Conservation (phyloP, 2,797 vertebrate genomes). For the Chiroxiphia lanceolata region DNA sequence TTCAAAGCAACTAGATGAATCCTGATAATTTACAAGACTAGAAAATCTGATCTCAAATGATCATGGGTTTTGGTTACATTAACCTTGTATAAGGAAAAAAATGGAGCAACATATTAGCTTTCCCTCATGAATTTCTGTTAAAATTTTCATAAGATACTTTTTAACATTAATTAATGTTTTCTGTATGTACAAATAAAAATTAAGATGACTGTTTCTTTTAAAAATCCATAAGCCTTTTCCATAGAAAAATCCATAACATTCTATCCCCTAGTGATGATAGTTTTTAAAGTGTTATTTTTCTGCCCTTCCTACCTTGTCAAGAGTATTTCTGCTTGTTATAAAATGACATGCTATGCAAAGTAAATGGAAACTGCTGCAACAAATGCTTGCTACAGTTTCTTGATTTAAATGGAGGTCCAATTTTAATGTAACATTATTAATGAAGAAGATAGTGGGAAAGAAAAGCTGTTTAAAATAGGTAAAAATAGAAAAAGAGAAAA, state of each 20-base stretch:
- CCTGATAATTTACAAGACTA: not conserved
- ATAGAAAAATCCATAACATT: not conserved
- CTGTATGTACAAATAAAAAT: not conserved
- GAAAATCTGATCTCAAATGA: not conserved
- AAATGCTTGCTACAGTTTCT: not conserved
- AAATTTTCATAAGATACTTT: not conserved
- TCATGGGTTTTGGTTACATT: not conserved
- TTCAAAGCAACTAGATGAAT: not conserved
- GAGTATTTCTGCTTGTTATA: not conserved
- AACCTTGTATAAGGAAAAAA: not conserved
- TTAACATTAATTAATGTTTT: not conserved
- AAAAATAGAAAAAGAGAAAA: not conserved
- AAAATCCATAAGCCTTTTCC: not conserved
- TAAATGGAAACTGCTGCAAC: not conserved
- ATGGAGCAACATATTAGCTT: not conserved
- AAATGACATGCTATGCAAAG: not conserved
- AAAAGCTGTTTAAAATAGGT: not conserved
- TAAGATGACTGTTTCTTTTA: not conserved
- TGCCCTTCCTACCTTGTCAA: not conserved
- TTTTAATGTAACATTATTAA: not conserved
- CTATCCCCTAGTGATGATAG: not conserved
- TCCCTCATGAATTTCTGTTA: not conserved
- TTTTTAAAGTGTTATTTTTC: not conserved
- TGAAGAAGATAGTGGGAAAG: not conserved
- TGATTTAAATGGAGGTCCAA: not conserved